A percentile compares a stretch with the other conserved stretches of the same genome.
Conservation (phyloP, 2,113 vertebrate species). For the Corydoras sp. region DNA sequence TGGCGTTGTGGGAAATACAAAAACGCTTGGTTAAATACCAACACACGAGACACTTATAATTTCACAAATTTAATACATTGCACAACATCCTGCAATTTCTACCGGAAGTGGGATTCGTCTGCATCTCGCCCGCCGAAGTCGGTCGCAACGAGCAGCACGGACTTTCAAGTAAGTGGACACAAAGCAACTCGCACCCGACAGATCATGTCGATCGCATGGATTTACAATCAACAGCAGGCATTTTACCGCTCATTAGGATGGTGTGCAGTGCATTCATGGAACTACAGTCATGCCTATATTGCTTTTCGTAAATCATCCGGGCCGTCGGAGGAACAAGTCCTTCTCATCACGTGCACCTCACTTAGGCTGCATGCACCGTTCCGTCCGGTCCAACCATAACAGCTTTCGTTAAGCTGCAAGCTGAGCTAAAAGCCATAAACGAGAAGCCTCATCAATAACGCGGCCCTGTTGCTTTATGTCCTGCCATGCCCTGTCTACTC, state of each 20-base stretch:
- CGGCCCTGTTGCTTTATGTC: slow-evolving; percentile 4
- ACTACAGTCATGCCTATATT: slow-evolving; percentile 31
- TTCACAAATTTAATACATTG: neutral
- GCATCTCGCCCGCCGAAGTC: neutral
- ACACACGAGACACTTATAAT: neutral
- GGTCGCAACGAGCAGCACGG: slow-evolving; percentile 3
- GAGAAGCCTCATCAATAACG: slow-evolving; percentile 10
- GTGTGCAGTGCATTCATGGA: slow-evolving; percentile 41
- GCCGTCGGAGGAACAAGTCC: slow-evolving; percentile 8
- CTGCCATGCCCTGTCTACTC: slow-evolving; percentile 5
- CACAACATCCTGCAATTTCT: neutral
- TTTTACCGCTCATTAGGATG: slow-evolving; percentile 43
- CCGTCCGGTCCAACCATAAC: slow-evolving; percentile 11
- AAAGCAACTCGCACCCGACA: slow-evolving; percentile 33
- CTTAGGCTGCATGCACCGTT: slow-evolving; percentile 18
- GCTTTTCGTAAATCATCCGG: slow-evolving; percentile 26
- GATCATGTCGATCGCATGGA: slow-evolving; percentile 50
- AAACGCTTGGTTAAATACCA: no score
- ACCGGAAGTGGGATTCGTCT: neutral
- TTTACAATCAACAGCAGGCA: slow-evolving; percentile 45
- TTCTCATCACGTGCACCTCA: slow-evolving; percentile 20
- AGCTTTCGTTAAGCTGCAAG: neutral
- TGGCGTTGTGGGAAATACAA: no score
- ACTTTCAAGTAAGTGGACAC: slow-evolving; percentile 28
- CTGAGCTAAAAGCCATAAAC: slow-evolving; percentile 15